These are phyloP conservation scores for Phocides pigmalion DNA, from an alignment of 1,140 invertebrate genomes.

Conservation along the genomic window DNA sequence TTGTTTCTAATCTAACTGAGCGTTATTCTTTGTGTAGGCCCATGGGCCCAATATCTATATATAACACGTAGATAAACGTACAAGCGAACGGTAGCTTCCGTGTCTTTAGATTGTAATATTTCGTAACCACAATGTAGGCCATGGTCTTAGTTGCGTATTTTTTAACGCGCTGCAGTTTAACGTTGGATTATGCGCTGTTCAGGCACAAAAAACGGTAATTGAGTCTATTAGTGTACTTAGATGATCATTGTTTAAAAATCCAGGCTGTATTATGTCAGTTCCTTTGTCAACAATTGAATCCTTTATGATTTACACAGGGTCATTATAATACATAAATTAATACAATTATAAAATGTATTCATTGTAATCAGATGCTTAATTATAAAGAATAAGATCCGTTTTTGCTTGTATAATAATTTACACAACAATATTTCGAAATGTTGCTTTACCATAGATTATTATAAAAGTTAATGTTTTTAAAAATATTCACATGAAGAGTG, in stretches of 20 bases:
- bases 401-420: not conserved
- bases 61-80: constrained; percentile 73
- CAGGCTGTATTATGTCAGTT: constrained; percentile 5
- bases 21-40: constrained; percentile 66
- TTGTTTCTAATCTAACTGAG: constrained; percentile 38
- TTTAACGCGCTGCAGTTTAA: constrained; percentile 46
- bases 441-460: constrained; percentile 18
- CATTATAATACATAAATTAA: constrained; percentile 6
- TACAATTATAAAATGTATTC: not conserved
- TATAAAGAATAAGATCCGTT: not conserved
- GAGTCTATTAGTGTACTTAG: constrained; percentile 6
- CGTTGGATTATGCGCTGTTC: constrained; percentile 28
- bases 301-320: constrained; percentile 9
- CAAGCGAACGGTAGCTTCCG: constrained; percentile 69
- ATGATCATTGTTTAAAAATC: constrained; percentile 24
- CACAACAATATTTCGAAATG: constrained; percentile 6
- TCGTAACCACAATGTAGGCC: constrained; percentile 81
- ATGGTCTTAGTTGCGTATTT: constrained; percentile 79
- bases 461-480: constrained; percentile 24
- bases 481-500: constrained; percentile 33
- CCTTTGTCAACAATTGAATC: constrained; percentile 15
- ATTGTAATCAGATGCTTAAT: not conserved
- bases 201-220: constrained; percentile 26
- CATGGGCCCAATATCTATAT: constrained; percentile 72
- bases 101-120: constrained; percentile 74